A percentile compares a stretch with the other conserved stretches of the same genome.
Evolutionary conservation across 2,113 vertebrate genomes (phyloP).

Genomic region (Anguilla japonica): DNA sequence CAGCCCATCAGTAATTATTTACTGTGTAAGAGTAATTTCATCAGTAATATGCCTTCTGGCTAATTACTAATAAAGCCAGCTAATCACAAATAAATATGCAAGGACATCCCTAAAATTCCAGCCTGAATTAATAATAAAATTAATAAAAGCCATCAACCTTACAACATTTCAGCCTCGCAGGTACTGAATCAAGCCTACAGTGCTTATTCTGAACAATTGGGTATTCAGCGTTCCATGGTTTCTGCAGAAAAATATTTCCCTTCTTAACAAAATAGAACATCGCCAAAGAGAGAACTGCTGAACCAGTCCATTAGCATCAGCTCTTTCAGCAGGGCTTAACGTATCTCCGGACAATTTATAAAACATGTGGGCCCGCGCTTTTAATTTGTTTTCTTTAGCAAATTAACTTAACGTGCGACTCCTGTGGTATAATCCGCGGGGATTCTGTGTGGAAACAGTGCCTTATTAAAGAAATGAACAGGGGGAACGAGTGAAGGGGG

Average conservation of each 20-base stretch:
- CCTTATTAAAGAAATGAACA: slow-evolving; percentile 5
- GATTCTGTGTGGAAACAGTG: not conserved
- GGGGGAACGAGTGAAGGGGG: not conserved
- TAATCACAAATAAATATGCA: not conserved
- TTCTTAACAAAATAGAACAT: not conserved
- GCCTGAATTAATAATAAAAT: too few species aligned
- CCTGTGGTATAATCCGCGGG: slow-evolving; percentile 9
- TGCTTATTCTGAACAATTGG: not conserved
- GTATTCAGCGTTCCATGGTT: not conserved
- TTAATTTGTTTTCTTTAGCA: slow-evolving; percentile 13
- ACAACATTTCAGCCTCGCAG: not conserved
- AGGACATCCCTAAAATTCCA: not conserved
- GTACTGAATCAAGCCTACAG: too few species aligned
- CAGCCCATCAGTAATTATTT: too few species aligned
- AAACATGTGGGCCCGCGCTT: slow-evolving; percentile 11
- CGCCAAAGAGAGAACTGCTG: not conserved
- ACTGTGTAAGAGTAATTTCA: not conserved
- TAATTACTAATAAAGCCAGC: too few species aligned
- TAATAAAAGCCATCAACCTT: too few species aligned
- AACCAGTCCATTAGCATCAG: not conserved
- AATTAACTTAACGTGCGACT: slow-evolving; percentile 11
- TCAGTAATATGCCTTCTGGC: not conserved
- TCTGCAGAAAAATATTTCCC: not conserved
- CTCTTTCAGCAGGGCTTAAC: not conserved
- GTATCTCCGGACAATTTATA: not conserved